These are phyloP conservation scores for Brachyhypopomus gauderio DNA, from an alignment of 2,113 vertebrate genomes.

Conservation along the genomic window DNA sequence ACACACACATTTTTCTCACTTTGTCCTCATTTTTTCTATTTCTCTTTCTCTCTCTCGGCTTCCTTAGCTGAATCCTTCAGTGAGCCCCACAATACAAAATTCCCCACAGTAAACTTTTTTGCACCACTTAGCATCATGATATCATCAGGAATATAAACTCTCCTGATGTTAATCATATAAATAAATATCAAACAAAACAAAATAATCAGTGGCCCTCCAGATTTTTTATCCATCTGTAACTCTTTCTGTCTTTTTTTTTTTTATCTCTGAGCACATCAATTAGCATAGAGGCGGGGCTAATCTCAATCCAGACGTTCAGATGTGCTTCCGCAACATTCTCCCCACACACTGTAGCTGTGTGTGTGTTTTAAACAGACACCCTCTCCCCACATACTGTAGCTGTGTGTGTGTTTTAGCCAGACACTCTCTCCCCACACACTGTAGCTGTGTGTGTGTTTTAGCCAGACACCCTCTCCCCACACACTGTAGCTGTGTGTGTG, in stretches of 20 bases:
- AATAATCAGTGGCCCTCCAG: too few relatives aligned
- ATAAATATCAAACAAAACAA: too few relatives aligned
- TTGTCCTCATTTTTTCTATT: slow-evolving; percentile 16
- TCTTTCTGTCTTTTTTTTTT: too few relatives aligned
- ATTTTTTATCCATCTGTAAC: too few relatives aligned
- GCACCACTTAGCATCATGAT: slow-evolving; percentile 52
- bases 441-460: not conserved
- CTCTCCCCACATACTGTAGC: slow-evolving; percentile 1
- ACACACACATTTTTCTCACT: slow-evolving; percentile 20
- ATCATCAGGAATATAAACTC: slow-evolving; percentile 37
- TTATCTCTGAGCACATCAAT: too few relatives aligned
- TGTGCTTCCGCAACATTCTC: not conserved
- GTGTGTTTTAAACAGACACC: not conserved
- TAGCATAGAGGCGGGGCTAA: not conserved
- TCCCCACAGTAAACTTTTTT: slow-evolving; percentile 19
- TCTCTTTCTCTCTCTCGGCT: slow-evolving; percentile 20
- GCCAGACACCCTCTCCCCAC: slow-evolving; percentile 15
- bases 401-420: not conserved
- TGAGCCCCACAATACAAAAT: slow-evolving; percentile 7
- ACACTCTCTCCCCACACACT: slow-evolving; percentile 17
- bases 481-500: not conserved
- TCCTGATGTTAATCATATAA: not conserved
- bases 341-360: not conserved
- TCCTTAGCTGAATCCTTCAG: slow-evolving; percentile 11
- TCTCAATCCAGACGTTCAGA: slow-evolving; percentile 10